Evolutionary conservation across 2,797 vertebrate genomes (phyloP).

Genomic region (Danio choprae): DNA sequence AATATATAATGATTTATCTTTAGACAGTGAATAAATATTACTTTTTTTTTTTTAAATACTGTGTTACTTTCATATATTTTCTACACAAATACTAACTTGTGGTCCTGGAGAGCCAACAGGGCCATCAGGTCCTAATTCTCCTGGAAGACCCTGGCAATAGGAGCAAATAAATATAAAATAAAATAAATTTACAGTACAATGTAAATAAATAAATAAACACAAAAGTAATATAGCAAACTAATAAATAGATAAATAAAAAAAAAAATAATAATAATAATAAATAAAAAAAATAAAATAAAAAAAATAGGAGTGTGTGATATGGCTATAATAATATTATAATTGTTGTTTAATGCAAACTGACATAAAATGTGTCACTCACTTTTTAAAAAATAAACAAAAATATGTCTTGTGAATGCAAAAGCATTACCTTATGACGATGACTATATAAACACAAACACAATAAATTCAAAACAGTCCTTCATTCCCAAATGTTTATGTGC

Average conservation of each 20-base stretch:
- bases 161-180: not conserved
- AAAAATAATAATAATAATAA: too few species aligned
- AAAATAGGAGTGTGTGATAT: too few species aligned
- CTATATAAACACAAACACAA: too few species aligned
- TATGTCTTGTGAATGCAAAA: too few species aligned
- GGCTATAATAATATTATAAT: too few species aligned
- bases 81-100: conserved; percentile 70
- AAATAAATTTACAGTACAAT: not conserved
- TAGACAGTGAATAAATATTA: not conserved
- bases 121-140: conserved; percentile 74
- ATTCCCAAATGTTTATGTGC: too few species aligned
- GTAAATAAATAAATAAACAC: not conserved
- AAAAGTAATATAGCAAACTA: not conserved
- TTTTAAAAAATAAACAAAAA: too few species aligned
- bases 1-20: not conserved
- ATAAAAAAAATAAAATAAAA: too few species aligned
- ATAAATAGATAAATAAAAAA: not conserved
- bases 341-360: too few species aligned
- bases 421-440: too few species aligned
- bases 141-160: conserved; percentile 72
- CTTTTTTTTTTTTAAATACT: not conserved
- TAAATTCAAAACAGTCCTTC: too few species aligned
- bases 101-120: conserved; percentile 70
- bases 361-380: too few species aligned
- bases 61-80: not conserved